phyloP scores from a whole-genome alignment of 2,888 invertebrate genomes.

The Axea sp. region DNA sequence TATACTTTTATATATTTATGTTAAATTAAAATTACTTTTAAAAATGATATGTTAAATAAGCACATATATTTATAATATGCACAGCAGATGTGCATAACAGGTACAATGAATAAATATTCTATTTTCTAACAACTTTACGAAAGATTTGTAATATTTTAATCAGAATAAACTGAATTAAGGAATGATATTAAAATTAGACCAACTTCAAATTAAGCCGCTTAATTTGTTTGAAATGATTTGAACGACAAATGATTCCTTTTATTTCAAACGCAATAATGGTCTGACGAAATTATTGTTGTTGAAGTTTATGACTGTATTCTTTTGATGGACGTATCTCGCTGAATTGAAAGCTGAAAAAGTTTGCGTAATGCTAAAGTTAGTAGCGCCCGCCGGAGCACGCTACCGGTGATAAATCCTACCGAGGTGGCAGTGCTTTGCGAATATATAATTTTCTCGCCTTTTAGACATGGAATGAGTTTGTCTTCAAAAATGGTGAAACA shows the following conservation, averaged over 20 bases:
- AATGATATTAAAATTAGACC: too few relatives aligned
- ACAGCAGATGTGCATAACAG: too few relatives aligned
- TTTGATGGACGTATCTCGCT: slow-evolving; percentile 48
- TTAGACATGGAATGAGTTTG: slow-evolving; percentile 57
- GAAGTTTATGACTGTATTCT: slow-evolving; percentile 49
- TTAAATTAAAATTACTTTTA: too few relatives aligned
- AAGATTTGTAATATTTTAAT: too few relatives aligned
- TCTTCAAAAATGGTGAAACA: slow-evolving; percentile 25
- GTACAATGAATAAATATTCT: too few relatives aligned
- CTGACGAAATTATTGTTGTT: slow-evolving; percentile 47
- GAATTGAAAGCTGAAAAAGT: slow-evolving; percentile 56
- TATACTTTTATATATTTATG: too few relatives aligned
- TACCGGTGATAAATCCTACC: slow-evolving; percentile 60
- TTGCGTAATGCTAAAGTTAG: slow-evolving; percentile 54
- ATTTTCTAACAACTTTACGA: too few relatives aligned
- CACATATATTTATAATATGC: too few relatives aligned
- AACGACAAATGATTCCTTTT: slow-evolving; percentile 25
- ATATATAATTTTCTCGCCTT: slow-evolving; percentile 60
- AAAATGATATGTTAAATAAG: too few relatives aligned
- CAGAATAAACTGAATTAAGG: too few relatives aligned
- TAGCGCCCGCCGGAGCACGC: slow-evolving; percentile 45
- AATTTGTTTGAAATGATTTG: too few relatives aligned
- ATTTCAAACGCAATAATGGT: slow-evolving; percentile 1
- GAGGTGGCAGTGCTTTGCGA: slow-evolving; percentile 46
- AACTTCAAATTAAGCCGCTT: too few relatives aligned